Evolutionary conservation across 2,797 vertebrate species (phyloP).

Genomic region (Limnodromus scolopaceus): DNA sequence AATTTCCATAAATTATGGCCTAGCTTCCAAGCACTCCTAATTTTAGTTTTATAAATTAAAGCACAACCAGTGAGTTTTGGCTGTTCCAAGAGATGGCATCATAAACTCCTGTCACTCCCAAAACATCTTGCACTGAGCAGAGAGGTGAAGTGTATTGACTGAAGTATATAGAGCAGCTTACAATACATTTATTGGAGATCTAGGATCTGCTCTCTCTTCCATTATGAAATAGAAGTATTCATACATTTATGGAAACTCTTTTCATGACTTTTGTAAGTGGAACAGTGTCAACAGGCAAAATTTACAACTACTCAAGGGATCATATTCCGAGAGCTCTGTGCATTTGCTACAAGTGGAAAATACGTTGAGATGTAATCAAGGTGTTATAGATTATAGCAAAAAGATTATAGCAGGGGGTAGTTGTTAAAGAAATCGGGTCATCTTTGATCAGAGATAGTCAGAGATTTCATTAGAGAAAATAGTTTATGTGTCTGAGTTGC

Average conservation of each 20-base stretch:
- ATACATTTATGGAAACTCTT: background rate
- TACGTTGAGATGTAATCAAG: background rate
- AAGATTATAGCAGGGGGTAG: background rate
- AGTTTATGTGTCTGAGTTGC: background rate
- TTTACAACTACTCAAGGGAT: background rate
- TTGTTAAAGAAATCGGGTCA: background rate
- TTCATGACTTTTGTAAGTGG: background rate
- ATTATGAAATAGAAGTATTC: background rate
- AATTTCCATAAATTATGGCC: background rate
- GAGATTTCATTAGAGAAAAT: background rate
- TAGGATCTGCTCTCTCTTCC: background rate
- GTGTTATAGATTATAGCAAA: background rate
- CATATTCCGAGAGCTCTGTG: background rate
- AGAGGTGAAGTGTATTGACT: background rate
- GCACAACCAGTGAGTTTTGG: background rate
- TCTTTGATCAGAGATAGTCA: background rate
- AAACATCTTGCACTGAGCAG: background rate
- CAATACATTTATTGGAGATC: background rate
- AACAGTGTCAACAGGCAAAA: background rate
- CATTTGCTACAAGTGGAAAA: background rate
- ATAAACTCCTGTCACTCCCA: background rate
- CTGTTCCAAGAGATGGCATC: background rate
- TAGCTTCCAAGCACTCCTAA: background rate
- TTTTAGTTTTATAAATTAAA: background rate
- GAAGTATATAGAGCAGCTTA: background rate